These are phyloP conservation scores for Dendroctonus valens DNA, from an alignment of 1,140 invertebrate genomes.

Conservation along the genomic window DNA sequence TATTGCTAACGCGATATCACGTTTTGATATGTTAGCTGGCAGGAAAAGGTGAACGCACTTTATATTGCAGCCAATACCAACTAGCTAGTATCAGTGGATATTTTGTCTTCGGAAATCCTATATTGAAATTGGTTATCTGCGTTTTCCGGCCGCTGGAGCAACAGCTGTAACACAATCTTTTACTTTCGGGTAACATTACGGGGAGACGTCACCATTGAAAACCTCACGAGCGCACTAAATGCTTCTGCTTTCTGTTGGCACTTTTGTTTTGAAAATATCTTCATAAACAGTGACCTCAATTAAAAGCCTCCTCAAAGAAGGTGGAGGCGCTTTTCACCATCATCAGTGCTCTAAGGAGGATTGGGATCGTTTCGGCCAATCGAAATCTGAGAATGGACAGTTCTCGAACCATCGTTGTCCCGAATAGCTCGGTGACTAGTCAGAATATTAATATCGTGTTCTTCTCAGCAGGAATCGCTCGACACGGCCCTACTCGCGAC, in stretches of 20 bases:
- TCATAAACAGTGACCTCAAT: too few relatives aligned
- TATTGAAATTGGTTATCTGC: slow-evolving; percentile 29
- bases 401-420: slow-evolving; percentile 30
- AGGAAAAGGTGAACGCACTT: slow-evolving; percentile 27
- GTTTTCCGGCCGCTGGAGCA: slow-evolving; percentile 20
- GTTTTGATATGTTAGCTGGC: slow-evolving; percentile 17
- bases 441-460: slow-evolving; percentile 44
- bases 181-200: slow-evolving; percentile 18
- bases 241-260: too few relatives aligned
- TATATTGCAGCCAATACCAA: slow-evolving; percentile 12
- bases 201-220: too few relatives aligned
- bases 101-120: slow-evolving; percentile 34
- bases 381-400: slow-evolving; percentile 13
- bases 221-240: too few relatives aligned
- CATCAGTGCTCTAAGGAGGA: background rate
- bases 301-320: too few relatives aligned
- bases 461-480: slow-evolving; percentile 41
- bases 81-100: slow-evolving; percentile 25
- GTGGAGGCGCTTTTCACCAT: too few relatives aligned
- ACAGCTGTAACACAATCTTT: slow-evolving; percentile 25
- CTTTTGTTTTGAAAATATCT: too few relatives aligned
- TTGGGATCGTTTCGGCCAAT: slow-evolving; percentile 18
- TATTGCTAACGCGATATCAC: slow-evolving; percentile 16
- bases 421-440: slow-evolving; percentile 45
- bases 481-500: slow-evolving; percentile 38